phyloP scores from a whole-genome alignment of 2,888 invertebrate species.

The Leptogaster cylindrica region DNA sequence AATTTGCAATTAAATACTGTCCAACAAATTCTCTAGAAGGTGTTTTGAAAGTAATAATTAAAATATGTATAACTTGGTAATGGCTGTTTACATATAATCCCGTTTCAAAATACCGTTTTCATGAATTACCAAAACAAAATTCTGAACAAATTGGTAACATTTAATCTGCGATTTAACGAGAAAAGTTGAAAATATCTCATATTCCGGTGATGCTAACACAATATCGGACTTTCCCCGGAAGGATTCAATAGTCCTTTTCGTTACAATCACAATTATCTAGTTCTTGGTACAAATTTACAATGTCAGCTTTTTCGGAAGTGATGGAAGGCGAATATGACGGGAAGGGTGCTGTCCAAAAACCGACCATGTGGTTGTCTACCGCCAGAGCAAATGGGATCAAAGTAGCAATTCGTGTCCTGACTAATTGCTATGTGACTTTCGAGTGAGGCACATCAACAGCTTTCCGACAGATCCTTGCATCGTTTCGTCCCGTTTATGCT shows the following conservation, averaged over 20 bases:
- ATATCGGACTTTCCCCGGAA: neutral
- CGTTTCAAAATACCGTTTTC: too few relatives aligned
- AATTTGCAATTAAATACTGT: too few relatives aligned
- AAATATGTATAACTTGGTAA: too few relatives aligned
- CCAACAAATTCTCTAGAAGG: too few relatives aligned
- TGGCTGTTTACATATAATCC: too few relatives aligned
- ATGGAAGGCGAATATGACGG: too few relatives aligned
- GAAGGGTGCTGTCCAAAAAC: neutral
- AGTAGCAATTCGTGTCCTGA: constrained; percentile 44
- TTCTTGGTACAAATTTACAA: constrained; percentile 23
- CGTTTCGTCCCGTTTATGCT: constrained; percentile 34
- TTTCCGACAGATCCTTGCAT: constrained; percentile 13
- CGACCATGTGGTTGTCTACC: constrained; percentile 3
- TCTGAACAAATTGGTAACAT: too few relatives aligned
- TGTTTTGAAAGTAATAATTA: too few relatives aligned
- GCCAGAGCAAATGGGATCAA: constrained; percentile 33
- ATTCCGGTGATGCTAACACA: too few relatives aligned
- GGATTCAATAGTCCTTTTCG: neutral
- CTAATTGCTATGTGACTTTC: constrained; percentile 45
- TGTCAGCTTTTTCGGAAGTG: constrained; percentile 7
- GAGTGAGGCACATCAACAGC: constrained; percentile 44
- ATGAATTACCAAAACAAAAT: too few relatives aligned
- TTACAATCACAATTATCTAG: constrained; percentile 19
- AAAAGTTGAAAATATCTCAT: neutral
- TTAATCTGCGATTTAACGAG: neutral